phyloP scores from a whole-genome alignment of 2,888 invertebrate species.

The Trileptium ribeirensis region DNA sequence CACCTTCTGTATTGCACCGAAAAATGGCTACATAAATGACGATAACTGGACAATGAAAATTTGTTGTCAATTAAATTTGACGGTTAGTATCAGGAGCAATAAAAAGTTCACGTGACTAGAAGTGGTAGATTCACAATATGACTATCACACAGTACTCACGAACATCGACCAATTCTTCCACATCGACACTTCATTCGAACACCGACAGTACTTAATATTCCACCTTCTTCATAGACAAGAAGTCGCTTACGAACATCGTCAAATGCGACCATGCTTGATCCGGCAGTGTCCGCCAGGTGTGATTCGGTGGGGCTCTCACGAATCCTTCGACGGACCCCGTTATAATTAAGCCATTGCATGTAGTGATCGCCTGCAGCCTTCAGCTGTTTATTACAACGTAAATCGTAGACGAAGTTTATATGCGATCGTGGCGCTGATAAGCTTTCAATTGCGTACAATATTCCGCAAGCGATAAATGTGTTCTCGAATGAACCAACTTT shows the following conservation, averaged over 20 bases:
- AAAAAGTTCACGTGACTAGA: too few relatives aligned
- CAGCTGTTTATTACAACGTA: constrained; percentile 8
- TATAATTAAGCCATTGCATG: not conserved
- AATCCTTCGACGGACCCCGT: not conserved
- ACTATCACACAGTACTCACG: too few relatives aligned
- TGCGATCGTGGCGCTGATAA: not conserved
- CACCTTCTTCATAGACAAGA: constrained; percentile 6
- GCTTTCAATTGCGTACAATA: constrained; percentile 11
- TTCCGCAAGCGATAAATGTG: constrained; percentile 15
- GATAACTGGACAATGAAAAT: too few relatives aligned
- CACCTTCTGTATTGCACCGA: too few relatives aligned
- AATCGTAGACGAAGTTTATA: constrained; percentile 11
- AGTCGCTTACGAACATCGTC: not conserved
- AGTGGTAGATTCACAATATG: too few relatives aligned
- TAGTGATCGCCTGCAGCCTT: not conserved
- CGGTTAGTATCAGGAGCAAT: too few relatives aligned
- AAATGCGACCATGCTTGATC: constrained; percentile 6
- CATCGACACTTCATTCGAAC: constrained; percentile 3
- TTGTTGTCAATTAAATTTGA: too few relatives aligned
- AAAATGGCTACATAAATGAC: too few relatives aligned
- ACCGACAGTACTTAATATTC: not conserved
- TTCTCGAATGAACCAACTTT: constrained; percentile 14
- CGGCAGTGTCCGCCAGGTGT: not conserved
- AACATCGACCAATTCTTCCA: too few relatives aligned
- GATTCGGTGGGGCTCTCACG: not conserved